Conservation (phyloP, 2,797 vertebrate genomes). For the Chiroxiphia lanceolata region DNA sequence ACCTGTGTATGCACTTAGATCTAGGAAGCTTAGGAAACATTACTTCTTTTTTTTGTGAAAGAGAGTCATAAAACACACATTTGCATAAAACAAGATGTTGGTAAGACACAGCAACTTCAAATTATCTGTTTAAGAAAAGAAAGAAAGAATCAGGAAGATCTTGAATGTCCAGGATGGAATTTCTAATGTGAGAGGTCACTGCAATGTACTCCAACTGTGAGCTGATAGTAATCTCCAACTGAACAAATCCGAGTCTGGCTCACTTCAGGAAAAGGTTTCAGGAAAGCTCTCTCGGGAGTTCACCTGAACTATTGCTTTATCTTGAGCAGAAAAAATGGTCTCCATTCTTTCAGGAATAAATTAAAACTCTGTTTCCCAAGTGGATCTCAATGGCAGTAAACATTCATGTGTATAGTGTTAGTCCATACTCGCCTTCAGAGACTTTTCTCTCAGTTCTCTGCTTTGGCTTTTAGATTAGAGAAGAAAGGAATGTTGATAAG, state of each 20-base stretch:
- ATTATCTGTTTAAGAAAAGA: neutral
- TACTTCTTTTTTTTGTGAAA: neutral
- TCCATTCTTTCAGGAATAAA: neutral
- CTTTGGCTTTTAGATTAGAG: neutral
- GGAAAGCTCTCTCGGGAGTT: neutral
- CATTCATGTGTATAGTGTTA: neutral
- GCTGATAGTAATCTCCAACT: fast-evolving
- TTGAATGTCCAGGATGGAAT: neutral
- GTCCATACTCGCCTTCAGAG: neutral
- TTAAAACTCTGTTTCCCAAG: neutral
- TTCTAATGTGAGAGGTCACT: neutral
- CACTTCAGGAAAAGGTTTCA: neutral
- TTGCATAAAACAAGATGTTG: neutral
- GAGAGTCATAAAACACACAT: neutral
- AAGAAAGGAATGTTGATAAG: neutral
- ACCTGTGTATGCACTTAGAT: neutral
- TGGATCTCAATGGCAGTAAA: neutral
- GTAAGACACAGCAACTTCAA: neutral
- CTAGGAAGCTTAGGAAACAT: neutral
- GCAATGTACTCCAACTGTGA: neutral
- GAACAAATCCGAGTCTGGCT: neutral
- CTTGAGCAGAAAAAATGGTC: neutral
- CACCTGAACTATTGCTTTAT: neutral
- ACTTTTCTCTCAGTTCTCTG: neutral
- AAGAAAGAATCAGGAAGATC: neutral